Evolutionary conservation across 2,797 vertebrate species (phyloP).

Genomic region (Protonibea diacanthus): DNA sequence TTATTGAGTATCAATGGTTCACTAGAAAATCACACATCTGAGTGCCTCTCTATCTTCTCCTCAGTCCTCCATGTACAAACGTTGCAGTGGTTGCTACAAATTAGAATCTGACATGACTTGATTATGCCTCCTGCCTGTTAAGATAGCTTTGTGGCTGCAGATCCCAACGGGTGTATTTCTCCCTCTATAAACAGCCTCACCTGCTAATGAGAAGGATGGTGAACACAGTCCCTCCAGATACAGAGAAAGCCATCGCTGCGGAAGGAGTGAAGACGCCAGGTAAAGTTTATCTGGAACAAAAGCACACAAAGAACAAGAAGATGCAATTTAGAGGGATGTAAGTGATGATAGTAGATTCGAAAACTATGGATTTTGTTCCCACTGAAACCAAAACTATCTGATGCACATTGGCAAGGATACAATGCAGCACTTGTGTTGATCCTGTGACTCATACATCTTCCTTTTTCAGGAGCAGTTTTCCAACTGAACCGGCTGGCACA

Average conservation of each 20-base stretch:
- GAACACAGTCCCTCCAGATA: constrained; percentile 77
- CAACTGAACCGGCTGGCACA: constrained; percentile 34
- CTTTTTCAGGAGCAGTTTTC: constrained; percentile 34
- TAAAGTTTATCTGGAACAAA: constrained; percentile 81
- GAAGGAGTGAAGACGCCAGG: constrained; percentile 56
- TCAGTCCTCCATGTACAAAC: constrained; percentile 5
- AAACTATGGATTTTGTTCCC: constrained; percentile 1
- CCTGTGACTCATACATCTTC: constrained; percentile 9
- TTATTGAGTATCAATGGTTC: constrained; percentile 47
- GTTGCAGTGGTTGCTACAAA: constrained; percentile 29
- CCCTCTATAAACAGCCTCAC: constrained; percentile 71
- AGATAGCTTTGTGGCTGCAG: constrained; percentile 24
- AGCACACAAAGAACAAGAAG: constrained; percentile 54
- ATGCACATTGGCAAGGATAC: constrained; percentile 10
- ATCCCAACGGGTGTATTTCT: constrained; percentile 40
- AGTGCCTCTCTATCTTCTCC: constrained; percentile 9
- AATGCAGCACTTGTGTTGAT: constrained; percentile 5
- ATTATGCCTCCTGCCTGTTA: constrained; percentile 36
- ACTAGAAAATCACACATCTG: constrained; percentile 24
- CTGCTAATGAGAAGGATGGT: constrained; percentile 84
- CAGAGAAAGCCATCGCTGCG: constrained; percentile 77
- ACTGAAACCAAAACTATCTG: constrained; percentile 15
- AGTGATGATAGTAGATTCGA: constrained; percentile 4
- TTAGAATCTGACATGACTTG: constrained; percentile 43
- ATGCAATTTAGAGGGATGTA: constrained; percentile 30